Conservation (phyloP, 2,888 invertebrate species). For the Lasioglossum vierecki region DNA sequence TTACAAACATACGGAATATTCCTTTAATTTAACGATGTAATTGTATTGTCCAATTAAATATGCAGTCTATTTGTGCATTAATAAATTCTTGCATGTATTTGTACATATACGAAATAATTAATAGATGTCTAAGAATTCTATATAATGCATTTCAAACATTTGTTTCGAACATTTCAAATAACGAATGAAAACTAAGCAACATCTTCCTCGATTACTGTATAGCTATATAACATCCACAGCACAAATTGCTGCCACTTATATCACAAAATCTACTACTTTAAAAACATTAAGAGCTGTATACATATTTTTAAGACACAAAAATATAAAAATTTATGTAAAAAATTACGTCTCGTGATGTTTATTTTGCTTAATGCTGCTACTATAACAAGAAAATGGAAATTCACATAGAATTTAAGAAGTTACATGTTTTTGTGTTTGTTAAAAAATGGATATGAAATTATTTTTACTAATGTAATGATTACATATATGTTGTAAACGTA, state of each 20-base stretch:
- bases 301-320: conserved; percentile 39
- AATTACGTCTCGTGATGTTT: conserved; percentile 33
- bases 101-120: conserved; percentile 34
- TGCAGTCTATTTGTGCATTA: conserved; percentile 24
- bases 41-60: background rate
- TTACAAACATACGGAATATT: conserved; percentile 10
- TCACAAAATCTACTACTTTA: conserved; percentile 27
- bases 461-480: conserved; percentile 8
- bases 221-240: conserved; percentile 42
- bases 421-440: conserved; percentile 30
- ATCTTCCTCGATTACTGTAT: conserved; percentile 42
- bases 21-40: background rate
- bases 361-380: conserved; percentile 25
- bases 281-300: conserved; percentile 36
- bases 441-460: conserved; percentile 13
- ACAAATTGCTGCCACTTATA: conserved; percentile 47
- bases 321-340: conserved; percentile 46
- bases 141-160: conserved; percentile 41
- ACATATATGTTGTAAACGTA: conserved; percentile 31
- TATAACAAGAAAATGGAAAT: conserved; percentile 2
- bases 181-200: conserved; percentile 45
- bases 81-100: conserved; percentile 45
- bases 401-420: conserved; percentile 28
- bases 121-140: conserved; percentile 38
- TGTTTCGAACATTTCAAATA: conserved; percentile 27